Evolutionary conservation across 2,113 vertebrate species (phyloP).

Genomic region (Xiphophorus couchianus): DNA sequence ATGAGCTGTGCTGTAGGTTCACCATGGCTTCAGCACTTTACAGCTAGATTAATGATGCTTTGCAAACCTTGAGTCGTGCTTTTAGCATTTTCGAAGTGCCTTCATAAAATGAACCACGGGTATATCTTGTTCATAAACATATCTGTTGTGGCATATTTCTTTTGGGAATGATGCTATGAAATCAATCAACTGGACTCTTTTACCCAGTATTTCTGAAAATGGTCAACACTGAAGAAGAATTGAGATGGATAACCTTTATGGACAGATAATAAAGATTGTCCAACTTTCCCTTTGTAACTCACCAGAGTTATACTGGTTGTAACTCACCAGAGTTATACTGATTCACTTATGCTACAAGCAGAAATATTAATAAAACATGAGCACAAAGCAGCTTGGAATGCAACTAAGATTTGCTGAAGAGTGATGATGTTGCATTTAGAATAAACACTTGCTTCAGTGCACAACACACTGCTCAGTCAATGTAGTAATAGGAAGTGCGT

Average conservation of each 20-base stretch:
- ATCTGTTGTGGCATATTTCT: slow-evolving; percentile 54
- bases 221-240: slow-evolving; percentile 6
- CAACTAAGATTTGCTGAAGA: neutral
- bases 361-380: neutral
- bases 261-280: too few species aligned
- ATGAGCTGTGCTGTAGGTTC: slow-evolving; percentile 75
- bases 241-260: neutral
- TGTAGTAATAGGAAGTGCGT: neutral
- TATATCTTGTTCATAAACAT: slow-evolving; percentile 61
- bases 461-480: neutral
- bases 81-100: slow-evolving; percentile 68
- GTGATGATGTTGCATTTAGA: neutral
- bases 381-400: neutral
- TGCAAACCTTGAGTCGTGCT: slow-evolving; percentile 58
- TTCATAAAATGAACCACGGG: slow-evolving; percentile 66
- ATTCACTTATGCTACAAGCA: too few species aligned
- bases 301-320: too few species aligned
- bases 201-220: slow-evolving; percentile 24
- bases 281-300: too few species aligned
- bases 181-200: slow-evolving; percentile 36
- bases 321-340: too few species aligned
- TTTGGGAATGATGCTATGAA: slow-evolving; percentile 38
- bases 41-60: slow-evolving; percentile 77
- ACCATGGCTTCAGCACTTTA: slow-evolving; percentile 67
- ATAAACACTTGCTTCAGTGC: neutral